A percentile compares a stretch with the other conserved stretches of the same genome.
Evolutionary conservation across 1,140 invertebrate genomes (phyloP).

Genomic region (Araneus ventricosus): DNA sequence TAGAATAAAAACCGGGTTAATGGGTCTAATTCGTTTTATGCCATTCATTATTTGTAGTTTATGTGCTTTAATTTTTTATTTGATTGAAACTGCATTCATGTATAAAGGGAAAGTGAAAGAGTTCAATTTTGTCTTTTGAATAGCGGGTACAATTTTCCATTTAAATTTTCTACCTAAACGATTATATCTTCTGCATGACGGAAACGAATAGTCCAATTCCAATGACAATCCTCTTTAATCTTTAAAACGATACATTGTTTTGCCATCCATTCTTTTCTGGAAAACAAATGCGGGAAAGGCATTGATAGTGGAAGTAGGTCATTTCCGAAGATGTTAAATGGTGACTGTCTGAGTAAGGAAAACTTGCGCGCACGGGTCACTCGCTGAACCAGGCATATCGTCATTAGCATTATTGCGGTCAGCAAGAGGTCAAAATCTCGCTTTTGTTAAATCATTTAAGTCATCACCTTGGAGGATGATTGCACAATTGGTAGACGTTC

Average conservation of each 20-base stretch:
- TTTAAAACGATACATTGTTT: constrained; percentile 46
- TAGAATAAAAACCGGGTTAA: too few species aligned
- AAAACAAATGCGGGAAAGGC: background rate
- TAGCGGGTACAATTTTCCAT: background rate
- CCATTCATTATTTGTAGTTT: too few species aligned
- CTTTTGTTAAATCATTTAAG: constrained; percentile 62
- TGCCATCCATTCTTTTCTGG: background rate
- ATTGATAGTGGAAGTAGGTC: constrained; percentile 34
- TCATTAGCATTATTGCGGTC: constrained; percentile 18
- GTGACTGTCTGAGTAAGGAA: constrained; percentile 38
- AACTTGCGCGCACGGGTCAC: background rate
- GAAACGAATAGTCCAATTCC: background rate
- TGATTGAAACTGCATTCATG: background rate
- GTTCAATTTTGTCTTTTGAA: background rate
- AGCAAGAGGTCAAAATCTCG: constrained; percentile 1
- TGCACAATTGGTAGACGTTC: background rate
- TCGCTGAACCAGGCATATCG: background rate
- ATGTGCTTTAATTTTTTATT: too few species aligned
- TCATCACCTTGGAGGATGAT: constrained; percentile 52
- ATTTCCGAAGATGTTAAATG: constrained; percentile 17
- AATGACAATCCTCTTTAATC: constrained; percentile 40
- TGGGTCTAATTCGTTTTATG: too few species aligned
- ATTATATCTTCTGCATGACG: constrained; percentile 44
- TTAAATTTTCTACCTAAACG: background rate
- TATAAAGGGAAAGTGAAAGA: background rate